Evolutionary conservation across 2,888 invertebrate genomes (phyloP), one percentile per base, ranked within the genome.

Genomic region (Piscicola geometra): DNA sequence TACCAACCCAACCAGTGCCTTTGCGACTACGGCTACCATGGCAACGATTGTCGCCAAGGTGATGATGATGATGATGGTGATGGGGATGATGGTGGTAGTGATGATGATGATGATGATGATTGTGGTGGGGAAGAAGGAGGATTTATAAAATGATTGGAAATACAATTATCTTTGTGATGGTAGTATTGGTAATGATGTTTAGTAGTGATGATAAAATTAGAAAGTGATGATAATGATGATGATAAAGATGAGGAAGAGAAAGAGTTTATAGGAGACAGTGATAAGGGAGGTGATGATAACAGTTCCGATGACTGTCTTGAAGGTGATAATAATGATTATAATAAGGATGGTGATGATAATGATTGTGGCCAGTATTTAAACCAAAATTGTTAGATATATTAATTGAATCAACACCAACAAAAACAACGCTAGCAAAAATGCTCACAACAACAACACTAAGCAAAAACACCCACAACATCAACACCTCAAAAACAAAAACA

Each of bases 1-100:
- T 91, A 93, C 78, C 92, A 91, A 0, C 91, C 92, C 0, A 91
- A 93, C 84, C 87, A 92, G 75, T 93, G 93, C 83, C 91, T 92
- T 5, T 93, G 93, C 83, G 89, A 92, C 79, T 92, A 92, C 84
- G 93, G 93, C 0, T 91, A 91, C 81, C 91, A 92, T 0, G 93
- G 93, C 56, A 89, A 90, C 77, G 88, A 90, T 77, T 93, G 93
- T 83, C 92, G 93, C 87, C 90, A 90, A 83, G 92, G 90, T 90
- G 86, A 82, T 82, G 64, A 25, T 69, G 69, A 69, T 68, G 75
- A 75, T 68, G 69, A 75, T 41, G 68, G 47, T 47, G 69, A 69
- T 47, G 50, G 28, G 70, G 75, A 69, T 75, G 75, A 28, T 69
- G 28, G n/a, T 71, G 50, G n/a, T 41, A 18, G n/a, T 47, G 71